Evolutionary conservation across 2,797 vertebrate species (phyloP).

Genomic region (Sebastes oblongus): DNA sequence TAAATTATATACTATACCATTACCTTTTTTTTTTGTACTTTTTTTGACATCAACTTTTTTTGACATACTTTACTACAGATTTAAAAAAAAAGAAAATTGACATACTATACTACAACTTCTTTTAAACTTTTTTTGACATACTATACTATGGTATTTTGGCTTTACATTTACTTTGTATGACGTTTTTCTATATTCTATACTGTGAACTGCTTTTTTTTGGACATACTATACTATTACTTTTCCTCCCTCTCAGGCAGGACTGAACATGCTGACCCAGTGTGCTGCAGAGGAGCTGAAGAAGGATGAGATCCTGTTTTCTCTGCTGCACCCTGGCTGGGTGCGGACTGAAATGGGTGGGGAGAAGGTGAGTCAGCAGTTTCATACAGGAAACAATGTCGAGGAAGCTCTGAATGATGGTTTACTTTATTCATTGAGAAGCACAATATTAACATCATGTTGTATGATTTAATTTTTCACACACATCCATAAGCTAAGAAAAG

Average conservation of each 20-base stretch:
- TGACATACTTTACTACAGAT: no score
- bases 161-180: no score
- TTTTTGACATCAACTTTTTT: no score
- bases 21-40: no score
- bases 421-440: conserved; percentile 23
- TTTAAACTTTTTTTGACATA: no score
- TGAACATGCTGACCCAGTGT: conserved; percentile 67
- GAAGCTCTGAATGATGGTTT: background rate
- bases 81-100: no score
- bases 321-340: conserved; percentile 63
- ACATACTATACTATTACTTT: no score
- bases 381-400: background rate
- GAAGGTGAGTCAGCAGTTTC: conserved; percentile 44
- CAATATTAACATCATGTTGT: background rate
- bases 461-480: background rate
- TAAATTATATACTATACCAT: no score
- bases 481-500: background rate
- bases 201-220: no score
- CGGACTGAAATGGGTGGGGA: conserved; percentile 62
- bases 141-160: no score
- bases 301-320: conserved; percentile 63
- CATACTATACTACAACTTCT: no score
- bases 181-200: no score
- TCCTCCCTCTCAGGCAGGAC: conserved; percentile 10
- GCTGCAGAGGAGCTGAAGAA: conserved; percentile 42